Base-by-base conservation (phyloP, 1,140 invertebrate species). In the Drosophila murphyi region DNA sequence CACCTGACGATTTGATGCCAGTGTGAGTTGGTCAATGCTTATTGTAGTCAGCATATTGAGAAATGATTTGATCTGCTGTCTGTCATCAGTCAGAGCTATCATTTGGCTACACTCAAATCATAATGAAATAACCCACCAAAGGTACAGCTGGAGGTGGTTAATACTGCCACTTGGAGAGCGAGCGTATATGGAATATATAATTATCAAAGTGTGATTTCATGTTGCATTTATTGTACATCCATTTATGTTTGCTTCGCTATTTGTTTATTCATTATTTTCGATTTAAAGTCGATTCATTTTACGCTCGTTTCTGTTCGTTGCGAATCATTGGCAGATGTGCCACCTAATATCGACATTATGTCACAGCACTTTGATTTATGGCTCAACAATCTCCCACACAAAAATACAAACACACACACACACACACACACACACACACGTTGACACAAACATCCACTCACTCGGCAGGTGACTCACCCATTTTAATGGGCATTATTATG, bases 301-400 rank as follows among this genome's bases (percentile, higher is more conserved):
- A 51, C 39, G 52, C 62, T 71, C 57, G 51, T 32, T 77, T 73
- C 64, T 41, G 48, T 43, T 34, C 61, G 12, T 34, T 28, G 10
- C 12, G 28, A 68, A 50, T 63, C 47, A 29, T 32, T 48, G 65
- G 48, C 80, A 82, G 76, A 59, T 82, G 80, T 76, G 80, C 28
- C 65, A 12, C 80, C 48, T 41, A 73, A 78, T 80, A 83, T 82
- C 80, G 80, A 82, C 80, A 72, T 79, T 72, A 76, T 82, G 80
- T 82, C 80, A 80, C 71, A 72, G 61, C 43, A 51, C 61, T 79
- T 75, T 82, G 80, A 82, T 82, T 82, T 83, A 82, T 82, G 72
- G 62, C 73, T 74, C 45, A 37, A 8, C 37, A 39, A 20, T 3
- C 43, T 8, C 31, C 20, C n/a, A 32, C 39, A 7, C n/a, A 54